Base-by-base conservation (phyloP, 2,797 vertebrate genomes). In the Tiaroga cobitis region DNA sequence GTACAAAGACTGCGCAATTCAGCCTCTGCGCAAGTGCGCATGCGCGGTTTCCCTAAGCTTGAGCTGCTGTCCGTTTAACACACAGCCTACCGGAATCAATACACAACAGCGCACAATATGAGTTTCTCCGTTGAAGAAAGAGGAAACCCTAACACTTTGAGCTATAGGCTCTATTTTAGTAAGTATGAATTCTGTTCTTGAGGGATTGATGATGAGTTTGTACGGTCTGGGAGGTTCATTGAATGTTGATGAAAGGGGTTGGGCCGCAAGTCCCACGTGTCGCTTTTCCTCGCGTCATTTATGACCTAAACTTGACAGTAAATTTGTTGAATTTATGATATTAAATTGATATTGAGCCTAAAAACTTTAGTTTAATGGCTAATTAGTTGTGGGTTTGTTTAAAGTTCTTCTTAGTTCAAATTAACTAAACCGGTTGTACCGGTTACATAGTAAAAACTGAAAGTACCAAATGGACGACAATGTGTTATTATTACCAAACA, bases 111-210 rank as follows among this genome's bases (percentile, higher is more conserved):
- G 41, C 26, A 10, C 68, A 87, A 63, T 76, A 96, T 96, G 96
- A 95, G 92, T 72, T 98, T 94, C 93, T 92, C 93, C 13, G 93
- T 91, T 70, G 97, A 98, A 94, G 95, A 97, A 91, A 96, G 97
- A 61, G 97, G 96, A 0, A 94, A 93, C 76, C 95, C 92, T 0
- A 96, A 98, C 91, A 95, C 95, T 68, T 69, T 95, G 29, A 95
- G 91, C 87, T 98, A 97, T 86, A 96, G 97, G 15, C 68, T 98
- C 63, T 99, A 96, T 92, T 96, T 97, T 92, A 98, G 97, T 99
- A 93, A 98, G 98, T 97, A 84, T 43, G 8, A 80, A 37, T 41
- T 24, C 2, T 10, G 3, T 54, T 78, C 11, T 61, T 81, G 15
- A 21, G 16, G 24, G 0, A 56, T 19, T 15, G n/a, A 34, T 29